Base-by-base conservation (phyloP, 2,888 invertebrate genomes). In the Drosophila neotestacea region DNA sequence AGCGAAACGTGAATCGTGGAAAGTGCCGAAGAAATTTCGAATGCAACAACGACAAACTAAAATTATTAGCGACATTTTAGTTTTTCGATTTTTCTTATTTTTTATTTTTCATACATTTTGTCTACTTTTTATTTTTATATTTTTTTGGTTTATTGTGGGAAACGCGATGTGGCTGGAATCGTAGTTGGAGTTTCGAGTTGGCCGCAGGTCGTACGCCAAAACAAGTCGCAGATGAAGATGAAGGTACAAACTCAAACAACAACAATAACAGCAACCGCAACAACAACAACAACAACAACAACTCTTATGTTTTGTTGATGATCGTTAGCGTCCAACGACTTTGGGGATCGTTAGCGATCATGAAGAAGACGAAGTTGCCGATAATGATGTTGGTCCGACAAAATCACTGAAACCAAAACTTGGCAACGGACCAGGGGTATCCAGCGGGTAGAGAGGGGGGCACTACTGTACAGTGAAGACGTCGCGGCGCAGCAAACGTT, bases 1-100 rank as follows among this genome's bases (percentile, higher is more conserved):
- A 66, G 62, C 6, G 10, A 34, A 61, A 63, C 76, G 71, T 64
- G 82, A 78, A 63, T 52, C 62, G 68, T 66, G 88, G 81, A 87
- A 85, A 89, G 80, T 80, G 71, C 48, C 73, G 44, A 82, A 71
- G 86, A 89, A 77, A 88, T 88, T 71, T 76, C 65, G 61, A 79
- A 79, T 79, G 65, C 64, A 75, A 64, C 67, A 51, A 50, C 50
- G 58, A 70, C 67, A 61, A 74, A 50, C 69, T 50, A 16, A 81
- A 86, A 89, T 81, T 79, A 84, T 83, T 77, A 86, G 88, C 79
- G 86, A 89, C 90, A 89, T 88, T 88, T 86, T 61, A 72, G 48
- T 55, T 61, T 67, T 56, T 56, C 46, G 30, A 28, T 30, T 73
- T 50, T 62, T 54, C 38, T 63, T 52, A 46, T 36, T 47, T 54